Conservation (phyloP, 2,888 invertebrate species). For the Cerceris rybyensis region DNA sequence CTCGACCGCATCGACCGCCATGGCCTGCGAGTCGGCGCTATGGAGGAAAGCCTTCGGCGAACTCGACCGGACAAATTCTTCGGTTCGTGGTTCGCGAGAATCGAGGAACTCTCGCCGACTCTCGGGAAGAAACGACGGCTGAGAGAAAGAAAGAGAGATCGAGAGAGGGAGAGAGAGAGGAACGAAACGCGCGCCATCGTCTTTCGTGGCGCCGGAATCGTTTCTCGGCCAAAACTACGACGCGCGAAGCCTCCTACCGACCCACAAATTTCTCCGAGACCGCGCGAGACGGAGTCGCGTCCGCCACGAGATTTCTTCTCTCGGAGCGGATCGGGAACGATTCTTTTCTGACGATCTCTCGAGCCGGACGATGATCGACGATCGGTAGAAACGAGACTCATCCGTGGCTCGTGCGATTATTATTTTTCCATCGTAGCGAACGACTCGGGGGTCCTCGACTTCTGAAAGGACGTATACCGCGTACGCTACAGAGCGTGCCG, state of each 20-base stretch:
- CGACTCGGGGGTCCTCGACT: slow-evolving; percentile 25
- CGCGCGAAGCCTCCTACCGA: neutral
- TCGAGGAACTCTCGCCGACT: neutral
- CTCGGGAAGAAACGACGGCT: neutral
- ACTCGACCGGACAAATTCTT: too few relatives aligned
- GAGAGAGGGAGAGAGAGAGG: neutral
- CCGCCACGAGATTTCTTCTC: neutral
- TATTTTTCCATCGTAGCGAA: neutral
- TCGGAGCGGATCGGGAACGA: neutral
- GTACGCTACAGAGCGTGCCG: slow-evolving; percentile 35
- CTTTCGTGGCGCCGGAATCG: neutral
- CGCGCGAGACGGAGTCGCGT: neutral
- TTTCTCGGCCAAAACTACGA: neutral
- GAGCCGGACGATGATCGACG: neutral
- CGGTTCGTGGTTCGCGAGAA: too few relatives aligned
- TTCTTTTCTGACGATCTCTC: neutral
- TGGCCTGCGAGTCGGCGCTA: too few relatives aligned
- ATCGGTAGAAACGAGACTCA: neutral
- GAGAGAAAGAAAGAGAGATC: neutral
- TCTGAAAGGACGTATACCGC: slow-evolving; percentile 51
- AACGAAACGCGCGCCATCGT: neutral
- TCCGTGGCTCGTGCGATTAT: neutral
- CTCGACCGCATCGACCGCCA: too few relatives aligned
- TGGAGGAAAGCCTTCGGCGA: too few relatives aligned
- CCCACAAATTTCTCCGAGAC: neutral